These are phyloP conservation scores for Ochropacha duplaris DNA, from an alignment of 2,888 invertebrate species.

Conservation along the genomic window DNA sequence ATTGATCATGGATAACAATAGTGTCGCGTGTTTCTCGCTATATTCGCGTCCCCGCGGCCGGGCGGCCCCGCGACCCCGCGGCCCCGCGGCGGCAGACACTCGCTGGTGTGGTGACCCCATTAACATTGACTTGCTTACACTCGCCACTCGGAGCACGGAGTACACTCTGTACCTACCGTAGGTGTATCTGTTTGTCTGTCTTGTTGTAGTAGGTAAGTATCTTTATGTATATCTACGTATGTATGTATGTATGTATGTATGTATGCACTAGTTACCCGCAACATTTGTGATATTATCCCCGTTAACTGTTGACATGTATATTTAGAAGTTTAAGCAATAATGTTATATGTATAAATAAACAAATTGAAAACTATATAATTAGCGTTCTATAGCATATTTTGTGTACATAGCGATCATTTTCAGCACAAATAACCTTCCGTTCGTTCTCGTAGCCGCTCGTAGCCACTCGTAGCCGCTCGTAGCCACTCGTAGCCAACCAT, in stretches of 20 bases:
- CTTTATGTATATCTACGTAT: too few relatives aligned
- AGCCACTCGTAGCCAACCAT: too few relatives aligned
- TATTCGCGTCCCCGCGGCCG: too few relatives aligned
- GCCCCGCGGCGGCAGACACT: too few relatives aligned
- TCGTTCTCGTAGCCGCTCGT: not conserved
- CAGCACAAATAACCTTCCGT: constrained; percentile 6
- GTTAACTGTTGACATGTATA: constrained; percentile 35
- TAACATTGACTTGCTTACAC: too few relatives aligned
- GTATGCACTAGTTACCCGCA: constrained; percentile 8
- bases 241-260: not conserved
- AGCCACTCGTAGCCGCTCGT: not conserved
- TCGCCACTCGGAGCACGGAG: too few relatives aligned
- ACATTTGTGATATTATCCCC: constrained; percentile 25
- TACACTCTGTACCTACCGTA: too few relatives aligned
- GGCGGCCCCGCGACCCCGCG: too few relatives aligned
- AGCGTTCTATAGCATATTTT: not conserved
- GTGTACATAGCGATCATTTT: not conserved
- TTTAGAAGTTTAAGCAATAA: constrained; percentile 38
- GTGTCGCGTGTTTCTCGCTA: too few relatives aligned
- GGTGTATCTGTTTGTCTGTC: too few relatives aligned
- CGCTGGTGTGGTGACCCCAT: too few relatives aligned
- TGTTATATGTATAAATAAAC: constrained; percentile 11
- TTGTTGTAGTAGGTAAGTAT: too few relatives aligned
- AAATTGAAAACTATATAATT: constrained; percentile 8
- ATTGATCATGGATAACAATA: not conserved